Evolutionary conservation across 2,888 invertebrate species (phyloP), one percentile per base, ranked within the genome.

Genomic region (Eristalis pertinax): DNA sequence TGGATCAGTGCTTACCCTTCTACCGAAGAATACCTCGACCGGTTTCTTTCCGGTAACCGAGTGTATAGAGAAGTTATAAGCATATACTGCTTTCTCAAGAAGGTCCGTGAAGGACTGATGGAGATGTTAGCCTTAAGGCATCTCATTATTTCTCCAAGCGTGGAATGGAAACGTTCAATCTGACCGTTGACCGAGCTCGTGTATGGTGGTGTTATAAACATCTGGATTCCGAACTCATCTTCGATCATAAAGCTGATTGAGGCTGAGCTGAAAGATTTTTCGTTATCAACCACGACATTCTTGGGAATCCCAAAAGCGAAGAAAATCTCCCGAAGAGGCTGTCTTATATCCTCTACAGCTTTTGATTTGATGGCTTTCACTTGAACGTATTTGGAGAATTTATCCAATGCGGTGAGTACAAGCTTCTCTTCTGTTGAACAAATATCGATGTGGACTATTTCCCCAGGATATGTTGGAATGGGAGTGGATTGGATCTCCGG

Each of bases 91-190:
- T 19, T n/a, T 41, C 24, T 72, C 72, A 5, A 72, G 26, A 15
- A 85, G 80, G 62, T 85, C 80, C 26, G n/a, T 26, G 41, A 85
- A 81, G 29, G 81, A 43, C 11, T 22, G 58, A 10, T 74, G 29
- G 63, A 26, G 26, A 10, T 65, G 24, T 15, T 74, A 2, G 60
- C 13, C 62, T 60, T 63, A 15, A 78, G 26, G 43, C 80, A 86
- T 19, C 86, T n/a, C 65, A 82, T 77, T 15, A 89, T 87, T 77
- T 89, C 88, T 1, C 88, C 67, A n/a, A 89, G 60, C 1, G 87
- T 89, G 10, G 84, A 89, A 73, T 89, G 88, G 32, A 89, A 89
- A 13, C 86, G 2, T 43, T 87, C 84, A 7, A 79, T 79, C 56
- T 84, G 79, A 56, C 82, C 67, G n/a, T 26, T 67, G 7, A 43